Evolutionary conservation across 2,113 vertebrate species (phyloP).

Genomic region (Gavialis gangeticus): DNA sequence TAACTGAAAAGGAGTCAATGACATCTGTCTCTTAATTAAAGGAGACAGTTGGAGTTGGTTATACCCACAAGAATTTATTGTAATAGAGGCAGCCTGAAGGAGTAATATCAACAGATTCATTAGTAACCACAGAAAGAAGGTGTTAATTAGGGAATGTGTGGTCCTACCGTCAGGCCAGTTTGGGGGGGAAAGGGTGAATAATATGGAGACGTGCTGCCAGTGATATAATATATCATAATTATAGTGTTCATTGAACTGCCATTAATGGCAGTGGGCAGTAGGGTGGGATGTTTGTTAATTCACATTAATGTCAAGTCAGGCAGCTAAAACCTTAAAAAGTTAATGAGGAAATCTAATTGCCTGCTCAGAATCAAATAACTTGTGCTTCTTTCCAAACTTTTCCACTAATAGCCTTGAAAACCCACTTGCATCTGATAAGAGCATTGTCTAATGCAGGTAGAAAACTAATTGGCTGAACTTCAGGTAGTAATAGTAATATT

Average conservation of each 20-base stretch:
- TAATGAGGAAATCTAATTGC: conserved; percentile 61
- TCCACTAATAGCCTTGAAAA: conserved; percentile 12
- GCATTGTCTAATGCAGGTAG: neutral
- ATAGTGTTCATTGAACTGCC: conserved; percentile 40
- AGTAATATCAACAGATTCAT: conserved; percentile 50
- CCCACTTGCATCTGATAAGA: neutral
- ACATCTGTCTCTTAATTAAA: conserved; percentile 81
- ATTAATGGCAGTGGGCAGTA: conserved; percentile 37
- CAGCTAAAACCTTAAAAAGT: conserved; percentile 51
- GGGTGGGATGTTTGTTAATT: conserved; percentile 47
- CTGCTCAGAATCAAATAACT: conserved; percentile 37
- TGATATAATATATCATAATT: conserved; percentile 74
- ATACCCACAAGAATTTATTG: conserved; percentile 68
- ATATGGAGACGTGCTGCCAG: conserved; percentile 75
- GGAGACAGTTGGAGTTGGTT: conserved; percentile 48
- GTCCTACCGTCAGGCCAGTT: conserved; percentile 70
- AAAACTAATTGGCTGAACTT: fast-evolving
- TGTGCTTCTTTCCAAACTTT: conserved; percentile 52
- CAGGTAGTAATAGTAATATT: fast-evolving
- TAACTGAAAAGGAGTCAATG: conserved; percentile 64
- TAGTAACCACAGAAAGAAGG: conserved; percentile 57
- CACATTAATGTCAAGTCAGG: conserved; percentile 59
- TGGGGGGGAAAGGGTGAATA: conserved; percentile 61
- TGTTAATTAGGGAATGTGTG: conserved; percentile 80
- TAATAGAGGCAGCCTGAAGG: conserved; percentile 44